Base-by-base conservation (phyloP, 1,140 invertebrate genomes). In the Drosophila azteca region DNA sequence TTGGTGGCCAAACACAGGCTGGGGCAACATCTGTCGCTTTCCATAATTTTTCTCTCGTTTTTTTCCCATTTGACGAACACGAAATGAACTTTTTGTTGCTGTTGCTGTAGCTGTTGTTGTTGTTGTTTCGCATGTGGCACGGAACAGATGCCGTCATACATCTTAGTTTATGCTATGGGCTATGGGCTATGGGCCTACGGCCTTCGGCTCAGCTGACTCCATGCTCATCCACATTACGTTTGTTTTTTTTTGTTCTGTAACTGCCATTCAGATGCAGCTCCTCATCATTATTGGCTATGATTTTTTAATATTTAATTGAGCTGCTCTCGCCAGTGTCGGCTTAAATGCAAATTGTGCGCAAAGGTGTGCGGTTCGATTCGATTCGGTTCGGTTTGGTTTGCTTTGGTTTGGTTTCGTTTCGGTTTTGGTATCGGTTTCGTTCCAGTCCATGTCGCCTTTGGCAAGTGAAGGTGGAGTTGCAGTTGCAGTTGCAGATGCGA, bases 301-400 rank as follows among this genome's bases (percentile, higher is more conserved):
- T 89, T 83, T 87, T 89, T 89, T 89, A 89, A 85, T 89, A 89
- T 90, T 89, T 85, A 89, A 80, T 89, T 89, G 85, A 85, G 81
- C 61, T 84, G 81, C 74, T 50, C 65, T 68, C 64, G 73, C 17
- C 58, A 49, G 8, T 29, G 52, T 7, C 62, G 60, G 84, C 83
- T 82, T 87, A 89, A 90, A 85, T 77, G 80, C 64, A 77, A 80
- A 73, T 68, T 84, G 85, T 70, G 45, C 76, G 83, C 79, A 74
- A 88, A 88, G 84, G 80, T 77, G 87, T 78, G 77, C 60, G 79
- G 85, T 88, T 78, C 69, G 41, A 43, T 88, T 78, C 69, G 41
- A 43, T 43, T 49, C 65, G 44, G 64, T 64, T 52, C 24, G 20
- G 54, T 66, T 54, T 48, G 50, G 35, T 26, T 15, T 48, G 26